Evolutionary conservation across 2,113 vertebrate species (phyloP), one percentile per base, ranked within the genome.

Genomic region (Phycodurus eques): DNA sequence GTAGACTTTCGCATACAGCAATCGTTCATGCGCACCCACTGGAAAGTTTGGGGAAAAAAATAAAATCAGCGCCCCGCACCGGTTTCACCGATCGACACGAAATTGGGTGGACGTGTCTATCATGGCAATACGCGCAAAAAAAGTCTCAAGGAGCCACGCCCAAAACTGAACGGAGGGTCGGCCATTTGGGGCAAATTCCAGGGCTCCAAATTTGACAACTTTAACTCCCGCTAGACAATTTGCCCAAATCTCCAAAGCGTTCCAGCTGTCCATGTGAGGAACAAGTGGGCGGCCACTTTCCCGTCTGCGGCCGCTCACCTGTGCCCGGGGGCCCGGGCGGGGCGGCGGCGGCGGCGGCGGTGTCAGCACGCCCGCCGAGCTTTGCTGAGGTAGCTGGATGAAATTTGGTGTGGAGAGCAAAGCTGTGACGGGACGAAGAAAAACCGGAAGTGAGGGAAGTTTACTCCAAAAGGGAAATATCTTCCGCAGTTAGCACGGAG

Each of bases 351-450:
- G 77, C 27, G 95, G 90, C n/a, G 94, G 94, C 67, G 88, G 85
- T 65, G 94, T 90, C 82, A 96, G 89, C n/a, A 96, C 92, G 33
- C 92, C 93, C 75, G 93, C 94, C 73, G 93, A 92, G 90, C 90
- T 95, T 90, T 95, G 95, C 92, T 96, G 95, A 96, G 95, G 95
- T 96, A 96, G 95, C 91, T 95, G 91, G 91, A 97, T 95, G 88
- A 97, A 89, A 94, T 96, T 97, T 92, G 91, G 85, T 80, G 95
- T 93, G 0, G 95, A 93, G 73, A 96, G 93, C 90, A 96, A 92
- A 91, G 94, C 95, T 96, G 79, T 0, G 31, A 73, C 15, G 60
- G 39, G 15, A 43, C 57, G 20, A 63, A 1, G 13, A 65, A n/a
- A 17, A 35, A n/a, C 51, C 33, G 19, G 1, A 5, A 19, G 44